Evolutionary conservation across 2,797 vertebrate species (phyloP).

Genomic region (Glossophaga mutica): DNA sequence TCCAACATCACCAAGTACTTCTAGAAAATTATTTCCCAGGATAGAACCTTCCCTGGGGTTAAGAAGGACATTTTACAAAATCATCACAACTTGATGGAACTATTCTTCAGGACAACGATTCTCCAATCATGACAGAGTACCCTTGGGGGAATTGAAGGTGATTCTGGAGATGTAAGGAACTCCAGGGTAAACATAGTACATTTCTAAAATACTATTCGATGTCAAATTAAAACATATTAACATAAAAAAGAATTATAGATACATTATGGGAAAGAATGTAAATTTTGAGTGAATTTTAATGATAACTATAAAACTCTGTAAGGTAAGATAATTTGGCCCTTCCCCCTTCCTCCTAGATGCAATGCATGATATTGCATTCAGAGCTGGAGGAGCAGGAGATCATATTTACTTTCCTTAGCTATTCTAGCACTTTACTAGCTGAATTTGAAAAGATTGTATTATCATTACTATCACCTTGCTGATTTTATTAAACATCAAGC

Average conservation of each 20-base stretch:
- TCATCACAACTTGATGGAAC: not conserved
- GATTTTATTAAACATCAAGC: not conserved
- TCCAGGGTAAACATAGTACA: not conserved
- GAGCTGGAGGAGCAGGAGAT: not conserved
- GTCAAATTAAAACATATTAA: not conserved
- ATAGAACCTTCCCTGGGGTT: slow-evolving; percentile 26
- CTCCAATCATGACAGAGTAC: not conserved
- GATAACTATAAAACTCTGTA: not conserved
- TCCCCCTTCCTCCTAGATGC: not conserved
- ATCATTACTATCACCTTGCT: not conserved
- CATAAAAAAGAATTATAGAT: not conserved
- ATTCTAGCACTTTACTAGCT: not conserved
- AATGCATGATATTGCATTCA: not conserved
- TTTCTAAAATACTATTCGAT: not conserved
- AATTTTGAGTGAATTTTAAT: not conserved
- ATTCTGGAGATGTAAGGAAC: not conserved
- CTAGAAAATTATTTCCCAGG: slow-evolving; percentile 46
- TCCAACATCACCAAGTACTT: slow-evolving; percentile 34
- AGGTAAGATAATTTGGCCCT: not conserved
- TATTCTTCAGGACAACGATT: not conserved
- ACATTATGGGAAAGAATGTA: not conserved
- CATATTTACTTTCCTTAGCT: not conserved
- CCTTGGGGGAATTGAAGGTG: not conserved
- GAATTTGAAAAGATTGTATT: not conserved
- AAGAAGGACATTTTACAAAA: slow-evolving; percentile 47